These are phyloP conservation scores for Beris chalybata DNA, from an alignment of 2,888 invertebrate species.

Conservation along the genomic window DNA sequence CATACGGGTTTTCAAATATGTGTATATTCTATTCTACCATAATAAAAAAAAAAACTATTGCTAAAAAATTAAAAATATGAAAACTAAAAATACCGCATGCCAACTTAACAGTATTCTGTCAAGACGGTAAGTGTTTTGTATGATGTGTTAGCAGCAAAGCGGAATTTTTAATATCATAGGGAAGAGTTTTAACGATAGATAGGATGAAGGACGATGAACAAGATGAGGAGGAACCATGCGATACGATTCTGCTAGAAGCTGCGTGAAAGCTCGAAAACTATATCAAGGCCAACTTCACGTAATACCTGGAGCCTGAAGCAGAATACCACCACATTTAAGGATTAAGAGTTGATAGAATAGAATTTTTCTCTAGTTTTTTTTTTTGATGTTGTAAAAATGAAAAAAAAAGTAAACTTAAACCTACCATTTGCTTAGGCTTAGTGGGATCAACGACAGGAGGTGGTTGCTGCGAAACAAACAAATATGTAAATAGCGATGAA, in stretches of 20 bases:
- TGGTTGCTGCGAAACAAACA: conserved; percentile 61
- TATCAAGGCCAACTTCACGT: neutral
- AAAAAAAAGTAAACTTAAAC: conserved; percentile 51
- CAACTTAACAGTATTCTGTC: conserved; percentile 30
- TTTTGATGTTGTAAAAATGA: conserved; percentile 12
- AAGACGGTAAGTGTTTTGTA: conserved; percentile 6
- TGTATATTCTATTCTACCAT: too few species aligned
- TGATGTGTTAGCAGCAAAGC: conserved; percentile 35
- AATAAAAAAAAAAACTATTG: neutral
- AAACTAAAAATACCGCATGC: conserved; percentile 38
- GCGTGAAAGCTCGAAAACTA: neutral
- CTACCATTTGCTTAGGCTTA: conserved; percentile 68
- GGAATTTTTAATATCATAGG: conserved; percentile 37
- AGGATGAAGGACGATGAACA: too few species aligned
- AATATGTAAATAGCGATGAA: conserved; percentile 32
- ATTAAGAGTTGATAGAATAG: neutral
- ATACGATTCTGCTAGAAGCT: neutral
- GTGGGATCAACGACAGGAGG: conserved; percentile 64
- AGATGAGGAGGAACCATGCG: too few species aligned
- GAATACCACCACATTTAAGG: neutral
- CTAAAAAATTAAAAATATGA: conserved; percentile 18
- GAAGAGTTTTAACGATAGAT: too few species aligned
- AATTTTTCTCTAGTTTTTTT: neutral
- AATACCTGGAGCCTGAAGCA: too few species aligned
- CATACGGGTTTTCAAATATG: too few species aligned